These are phyloP conservation scores for Tragopan temminckii DNA, from an alignment of 2,797 vertebrate genomes.

Conservation along the genomic window DNA sequence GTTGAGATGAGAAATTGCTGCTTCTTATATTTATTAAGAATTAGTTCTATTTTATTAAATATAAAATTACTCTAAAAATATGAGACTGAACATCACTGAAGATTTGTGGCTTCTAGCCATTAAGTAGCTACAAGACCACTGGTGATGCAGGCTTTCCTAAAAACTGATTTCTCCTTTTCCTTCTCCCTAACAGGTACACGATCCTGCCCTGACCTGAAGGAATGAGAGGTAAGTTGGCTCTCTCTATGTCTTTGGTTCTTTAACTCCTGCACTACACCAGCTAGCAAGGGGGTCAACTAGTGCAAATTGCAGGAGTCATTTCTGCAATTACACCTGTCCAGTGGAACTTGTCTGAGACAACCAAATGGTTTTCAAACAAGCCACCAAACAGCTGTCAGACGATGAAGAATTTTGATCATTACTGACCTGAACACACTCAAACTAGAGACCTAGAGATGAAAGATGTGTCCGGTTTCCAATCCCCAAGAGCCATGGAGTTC, in stretches of 20 bases:
- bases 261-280: neutral
- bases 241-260: neutral
- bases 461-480: neutral
- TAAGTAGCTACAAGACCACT: neutral
- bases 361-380: conserved; percentile 3
- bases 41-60: neutral
- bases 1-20: neutral
- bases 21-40: neutral
- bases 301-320: neutral
- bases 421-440: neutral
- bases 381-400: neutral
- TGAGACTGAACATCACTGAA: neutral
- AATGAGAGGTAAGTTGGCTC: neutral
- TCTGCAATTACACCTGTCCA: neutral
- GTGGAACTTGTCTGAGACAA: neutral
- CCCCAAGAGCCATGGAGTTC: neutral
- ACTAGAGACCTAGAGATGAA: neutral
- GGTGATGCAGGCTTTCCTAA: neutral
- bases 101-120: neutral
- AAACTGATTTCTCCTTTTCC: neutral
- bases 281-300: neutral
- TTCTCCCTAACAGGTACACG: neutral
- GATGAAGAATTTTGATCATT: conserved; percentile 9
- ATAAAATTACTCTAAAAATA: neutral
- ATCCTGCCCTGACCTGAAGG: neutral